Evolutionary conservation across 2,113 vertebrate genomes (phyloP).

Genomic region (Apistogramma diplotaenia): DNA sequence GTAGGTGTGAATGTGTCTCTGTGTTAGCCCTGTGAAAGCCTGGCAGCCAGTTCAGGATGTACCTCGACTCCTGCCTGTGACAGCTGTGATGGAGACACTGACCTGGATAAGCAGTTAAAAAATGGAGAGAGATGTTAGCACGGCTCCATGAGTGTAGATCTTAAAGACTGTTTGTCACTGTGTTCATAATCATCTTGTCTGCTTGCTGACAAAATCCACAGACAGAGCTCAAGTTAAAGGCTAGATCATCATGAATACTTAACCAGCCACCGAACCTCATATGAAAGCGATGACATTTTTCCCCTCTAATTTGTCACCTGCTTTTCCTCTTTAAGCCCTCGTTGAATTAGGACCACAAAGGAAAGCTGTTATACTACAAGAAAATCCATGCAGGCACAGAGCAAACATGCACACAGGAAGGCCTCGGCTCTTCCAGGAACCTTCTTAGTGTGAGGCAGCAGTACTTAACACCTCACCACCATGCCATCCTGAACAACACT

Average conservation of each 20-base stretch:
- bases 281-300: rapidly evolving
- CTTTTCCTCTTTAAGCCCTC: not conserved
- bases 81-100: too few species aligned
- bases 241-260: not conserved
- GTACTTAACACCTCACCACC: not conserved
- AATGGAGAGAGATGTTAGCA: too few species aligned
- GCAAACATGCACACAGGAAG: not conserved
- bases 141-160: not conserved
- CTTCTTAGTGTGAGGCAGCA: not conserved
- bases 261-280: not conserved
- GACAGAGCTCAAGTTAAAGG: not conserved
- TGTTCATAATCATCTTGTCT: not conserved
- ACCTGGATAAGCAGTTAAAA: too few species aligned
- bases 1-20: not conserved
- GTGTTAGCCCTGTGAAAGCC: not conserved
- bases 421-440: not conserved
- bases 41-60: too few species aligned
- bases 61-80: too few species aligned
- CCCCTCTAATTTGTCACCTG: not conserved
- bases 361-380: not conserved
- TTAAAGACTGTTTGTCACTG: not conserved
- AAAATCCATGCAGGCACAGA: not conserved
- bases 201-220: rapidly evolving
- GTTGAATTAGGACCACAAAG: not conserved
- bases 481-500: not conserved